Base-by-base conservation (phyloP, 2,797 vertebrate genomes). In the Mallotus villosus region DNA sequence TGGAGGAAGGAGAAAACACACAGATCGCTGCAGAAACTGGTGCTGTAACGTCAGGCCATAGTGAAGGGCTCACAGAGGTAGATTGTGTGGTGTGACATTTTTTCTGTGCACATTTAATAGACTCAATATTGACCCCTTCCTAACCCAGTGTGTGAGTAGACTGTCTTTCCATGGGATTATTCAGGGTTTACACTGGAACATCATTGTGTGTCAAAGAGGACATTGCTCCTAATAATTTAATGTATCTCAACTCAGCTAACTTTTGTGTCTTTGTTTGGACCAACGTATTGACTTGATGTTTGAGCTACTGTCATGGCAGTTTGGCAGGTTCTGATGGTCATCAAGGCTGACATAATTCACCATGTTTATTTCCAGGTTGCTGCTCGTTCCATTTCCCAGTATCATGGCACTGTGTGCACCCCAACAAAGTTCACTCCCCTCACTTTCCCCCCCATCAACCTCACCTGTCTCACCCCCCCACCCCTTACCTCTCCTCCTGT, bases 51-150 rank as follows among this genome's bases (percentile, higher is more conserved):
- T 76, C 83, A 82, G 78, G 27, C 83, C 89, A 80, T 77, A 85
- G 83, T 77, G 88, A 93, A 87, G 79, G 86, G 81, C 86, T 87
- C 68, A 71, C 82, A 85, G 86, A 96, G 97, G 96, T 98, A 94
- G 86, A 88, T 77, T 86, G 84, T 87, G 84, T 77, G 79, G 85
- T 78, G 75, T 91, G 87, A 70, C 71, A 68, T 59, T n/a, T 64
- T 66, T 5, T 51, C 70, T 77, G 53, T n/a, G 64, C 34, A 29
- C 29, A 17, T 12, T 17, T 21, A 22, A 21, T 12, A 27, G 58
- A 22, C 17, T 29, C 25, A 24, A 55, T 16, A 27, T 17, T 3
- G 7, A 24, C 21, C 12, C 6, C 14, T 14, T 6, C 7, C 34
- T 29, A 4, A 49, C 12, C 9, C n/a, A 59, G 21, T 59, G 5